These are phyloP conservation scores for Hydractinia echinata DNA, from an alignment of 30 jellyfish, hydroid and myxozoan species.

Conservation along the genomic window DNA sequence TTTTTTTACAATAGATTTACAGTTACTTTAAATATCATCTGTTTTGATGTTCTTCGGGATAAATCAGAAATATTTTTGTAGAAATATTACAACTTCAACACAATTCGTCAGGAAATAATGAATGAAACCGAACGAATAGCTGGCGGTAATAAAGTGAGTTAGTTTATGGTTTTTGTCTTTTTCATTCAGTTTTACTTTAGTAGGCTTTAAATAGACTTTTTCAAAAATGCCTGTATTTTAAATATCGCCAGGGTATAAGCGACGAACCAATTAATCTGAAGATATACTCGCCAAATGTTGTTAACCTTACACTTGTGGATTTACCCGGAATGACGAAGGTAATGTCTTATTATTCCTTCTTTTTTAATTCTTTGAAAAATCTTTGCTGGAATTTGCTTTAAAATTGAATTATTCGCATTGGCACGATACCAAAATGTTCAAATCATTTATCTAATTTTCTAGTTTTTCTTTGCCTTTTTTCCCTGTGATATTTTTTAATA, in stretches of 20 bases:
- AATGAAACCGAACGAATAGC: constrained; percentile 78
- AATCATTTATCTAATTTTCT: too few relatives aligned
- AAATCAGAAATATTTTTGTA: not conserved
- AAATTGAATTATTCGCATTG: too few relatives aligned
- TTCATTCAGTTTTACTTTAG: not conserved
- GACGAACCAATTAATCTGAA: constrained; percentile 67
- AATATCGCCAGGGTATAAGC: constrained; percentile 55
- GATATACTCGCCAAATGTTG: constrained; percentile 89
- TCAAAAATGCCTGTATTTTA: not conserved
- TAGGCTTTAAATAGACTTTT: not conserved
- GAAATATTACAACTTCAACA: constrained; percentile 69
- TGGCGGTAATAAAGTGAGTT: constrained; percentile 74
- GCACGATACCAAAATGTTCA: too few relatives aligned
- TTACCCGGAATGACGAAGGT: constrained; percentile 96
- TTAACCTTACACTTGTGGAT: constrained; percentile 86
- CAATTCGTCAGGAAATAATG: constrained; percentile 71
- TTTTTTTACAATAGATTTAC: not conserved
- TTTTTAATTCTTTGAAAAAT: too few relatives aligned
- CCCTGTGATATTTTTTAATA: not conserved
- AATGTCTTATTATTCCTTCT: not conserved
- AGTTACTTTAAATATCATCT: too few relatives aligned
- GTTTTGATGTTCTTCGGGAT: too few relatives aligned
- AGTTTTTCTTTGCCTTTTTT: not conserved
- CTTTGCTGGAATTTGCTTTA: too few relatives aligned
- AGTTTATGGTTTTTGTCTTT: not conserved